phyloP scores from a whole-genome alignment of 2,113 vertebrate species.

The Callipepla californica region DNA sequence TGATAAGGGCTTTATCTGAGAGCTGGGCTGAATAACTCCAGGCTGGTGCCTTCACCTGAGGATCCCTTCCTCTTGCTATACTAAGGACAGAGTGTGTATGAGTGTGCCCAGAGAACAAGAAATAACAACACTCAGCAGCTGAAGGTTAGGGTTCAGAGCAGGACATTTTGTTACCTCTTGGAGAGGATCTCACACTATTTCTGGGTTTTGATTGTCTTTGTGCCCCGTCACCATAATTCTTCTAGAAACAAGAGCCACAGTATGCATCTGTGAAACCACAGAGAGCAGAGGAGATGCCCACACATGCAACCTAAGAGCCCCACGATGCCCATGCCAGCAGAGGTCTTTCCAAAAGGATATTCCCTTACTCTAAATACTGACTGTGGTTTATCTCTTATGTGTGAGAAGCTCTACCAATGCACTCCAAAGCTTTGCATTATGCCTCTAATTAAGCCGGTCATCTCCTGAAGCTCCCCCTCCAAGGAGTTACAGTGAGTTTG shows the following conservation, averaged over 20 bases:
- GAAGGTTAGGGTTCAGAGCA: background rate
- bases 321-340: background rate
- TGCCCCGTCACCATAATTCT: background rate
- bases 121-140: background rate
- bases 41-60: background rate
- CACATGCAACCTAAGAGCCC: accelerated
- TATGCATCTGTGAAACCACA: background rate
- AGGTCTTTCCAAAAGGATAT: background rate
- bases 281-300: background rate
- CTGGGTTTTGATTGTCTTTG: background rate
- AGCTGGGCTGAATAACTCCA: background rate
- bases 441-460: background rate
- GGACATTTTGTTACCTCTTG: background rate
- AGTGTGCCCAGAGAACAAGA: background rate
- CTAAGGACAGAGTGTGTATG: background rate
- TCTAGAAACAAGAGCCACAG: background rate
- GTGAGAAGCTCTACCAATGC: background rate
- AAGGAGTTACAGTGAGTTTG: background rate
- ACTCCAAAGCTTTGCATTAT: background rate
- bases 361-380: background rate
- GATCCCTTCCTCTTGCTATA: background rate
- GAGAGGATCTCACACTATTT: background rate
- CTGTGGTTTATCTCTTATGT: background rate
- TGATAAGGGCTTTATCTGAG: background rate
- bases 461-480: background rate